Evolutionary conservation across 2,888 invertebrate genomes (phyloP).

Genomic region (Plebejus melissa): DNA sequence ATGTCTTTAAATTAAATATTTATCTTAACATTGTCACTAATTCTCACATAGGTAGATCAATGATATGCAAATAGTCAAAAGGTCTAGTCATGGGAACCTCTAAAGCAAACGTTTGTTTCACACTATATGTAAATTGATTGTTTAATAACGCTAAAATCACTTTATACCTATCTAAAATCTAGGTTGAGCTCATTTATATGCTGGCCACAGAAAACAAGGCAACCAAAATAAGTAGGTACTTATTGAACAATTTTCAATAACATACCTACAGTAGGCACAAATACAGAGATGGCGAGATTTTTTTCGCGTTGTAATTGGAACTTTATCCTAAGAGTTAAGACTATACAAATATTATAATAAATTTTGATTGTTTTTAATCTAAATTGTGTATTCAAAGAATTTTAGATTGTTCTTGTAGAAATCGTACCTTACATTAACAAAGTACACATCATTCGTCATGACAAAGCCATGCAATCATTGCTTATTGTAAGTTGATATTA

Average conservation of each 20-base stretch:
- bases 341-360: background rate
- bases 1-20: background rate
- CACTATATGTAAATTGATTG: slow-evolving; percentile 7
- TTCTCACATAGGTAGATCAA: slow-evolving; percentile 24
- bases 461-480: slow-evolving; percentile 1
- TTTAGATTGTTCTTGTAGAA: background rate
- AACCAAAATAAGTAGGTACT: background rate
- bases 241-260: background rate
- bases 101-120: background rate
- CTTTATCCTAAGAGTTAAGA: background rate
- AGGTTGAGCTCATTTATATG: background rate
- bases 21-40: background rate
- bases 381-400: background rate
- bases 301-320: background rate
- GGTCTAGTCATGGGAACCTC: slow-evolving; percentile 18
- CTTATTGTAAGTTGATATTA: slow-evolving; percentile 5
- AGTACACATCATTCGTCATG: background rate
- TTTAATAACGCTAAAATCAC: background rate
- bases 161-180: background rate
- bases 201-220: background rate
- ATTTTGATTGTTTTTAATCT: background rate
- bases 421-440: background rate
- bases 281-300: background rate
- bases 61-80: slow-evolving; percentile 20
- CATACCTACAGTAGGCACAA: background rate